Conservation (phyloP, 2,797 vertebrate species). For the Gorsachius magnificus region DNA sequence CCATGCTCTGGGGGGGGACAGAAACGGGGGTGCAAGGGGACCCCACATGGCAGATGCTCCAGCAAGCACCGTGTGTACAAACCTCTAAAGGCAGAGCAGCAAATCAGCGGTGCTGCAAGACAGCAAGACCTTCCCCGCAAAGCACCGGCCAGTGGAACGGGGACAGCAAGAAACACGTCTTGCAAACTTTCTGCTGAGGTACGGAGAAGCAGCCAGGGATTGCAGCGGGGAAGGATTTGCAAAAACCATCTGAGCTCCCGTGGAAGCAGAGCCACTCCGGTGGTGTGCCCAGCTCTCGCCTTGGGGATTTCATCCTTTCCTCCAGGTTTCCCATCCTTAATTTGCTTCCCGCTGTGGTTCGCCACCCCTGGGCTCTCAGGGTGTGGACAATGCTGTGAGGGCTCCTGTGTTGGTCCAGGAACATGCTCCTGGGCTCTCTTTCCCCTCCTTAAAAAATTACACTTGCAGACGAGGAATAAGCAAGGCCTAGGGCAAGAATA, state of each 20-base stretch:
- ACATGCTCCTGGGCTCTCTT: neutral
- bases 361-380: accelerated
- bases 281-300: neutral
- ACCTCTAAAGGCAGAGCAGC: neutral
- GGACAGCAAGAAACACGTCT: neutral
- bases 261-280: neutral
- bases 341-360: neutral
- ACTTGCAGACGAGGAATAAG: neutral
- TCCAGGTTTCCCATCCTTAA: neutral
- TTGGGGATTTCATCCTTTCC: neutral
- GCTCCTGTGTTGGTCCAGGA: neutral
- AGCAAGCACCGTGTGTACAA: accelerated
- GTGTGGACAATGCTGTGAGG: neutral
- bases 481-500: neutral
- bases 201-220: accelerated
- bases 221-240: neutral
- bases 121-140: neutral
- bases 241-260: neutral
- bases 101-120: neutral
- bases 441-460: neutral
- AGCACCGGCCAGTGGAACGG: accelerated
- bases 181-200: neutral
- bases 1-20: neutral
- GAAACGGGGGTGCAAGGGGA: neutral
- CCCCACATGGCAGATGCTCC: accelerated